Evolutionary conservation across 2,888 invertebrate genomes (phyloP), one percentile per base, ranked within the genome.

Genomic region (Cataglyphis albicans): DNA sequence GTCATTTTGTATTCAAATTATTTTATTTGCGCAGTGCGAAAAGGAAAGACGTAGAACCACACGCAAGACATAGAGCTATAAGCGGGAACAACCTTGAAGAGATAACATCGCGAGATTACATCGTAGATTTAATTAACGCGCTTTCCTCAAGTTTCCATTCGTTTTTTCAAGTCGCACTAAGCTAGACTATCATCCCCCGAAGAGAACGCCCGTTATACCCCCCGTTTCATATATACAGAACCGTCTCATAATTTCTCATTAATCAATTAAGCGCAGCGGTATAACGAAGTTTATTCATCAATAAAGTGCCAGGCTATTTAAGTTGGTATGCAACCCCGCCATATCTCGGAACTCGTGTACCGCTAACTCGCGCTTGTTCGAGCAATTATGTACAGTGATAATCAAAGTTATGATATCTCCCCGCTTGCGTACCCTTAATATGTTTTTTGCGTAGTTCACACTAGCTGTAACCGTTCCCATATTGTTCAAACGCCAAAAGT

Each of bases 171-270:
- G 57, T 38, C 63, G 65, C 68, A n/a, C 67, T 70, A 75, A 52
- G 41, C 80, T 61, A 64, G 55, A 57, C 72, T 74, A 82, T 52
- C 52, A 52, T 72, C 35, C 32, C 81, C 80, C 61, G 38, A n/a
- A 64, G 63, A 72, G 32, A 65, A 87, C 84, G 76, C 48, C 72
- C 65, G 84, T 25, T 70, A 48, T 73, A 82, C 59, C 75, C n/a
- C 72, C 52, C 64, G 55, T 55, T 61, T 67, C 81, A 21, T 59
- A n/a, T 59, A 57, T 12, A 21, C 75, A 21, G 59, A 32, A 15
- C 52, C 48, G 29, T 59, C 74, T 82, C 68, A 44, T 74, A 81
- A 85, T 82, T 82, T 73, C 88, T 73, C 80, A 57, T 86, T 84
- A 86, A 81, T 84, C 70, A 84, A 86, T 75, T 74, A 85, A 81